Conservation (phyloP, 2,113 vertebrate species). For the Platichthys stellatus region DNA sequence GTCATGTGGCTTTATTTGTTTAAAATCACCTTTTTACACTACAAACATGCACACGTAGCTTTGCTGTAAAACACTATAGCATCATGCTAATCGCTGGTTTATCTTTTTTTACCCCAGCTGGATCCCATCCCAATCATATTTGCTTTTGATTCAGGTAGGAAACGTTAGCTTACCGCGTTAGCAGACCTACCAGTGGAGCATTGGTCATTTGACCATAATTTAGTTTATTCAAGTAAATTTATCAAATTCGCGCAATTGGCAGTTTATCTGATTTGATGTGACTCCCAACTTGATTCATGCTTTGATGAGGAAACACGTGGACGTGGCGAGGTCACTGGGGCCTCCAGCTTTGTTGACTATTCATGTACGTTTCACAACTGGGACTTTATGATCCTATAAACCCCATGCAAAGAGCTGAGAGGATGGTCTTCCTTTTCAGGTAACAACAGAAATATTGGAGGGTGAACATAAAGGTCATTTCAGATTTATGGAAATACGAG, state of each 20-base stretch:
- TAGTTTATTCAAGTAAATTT: slow-evolving; percentile 34
- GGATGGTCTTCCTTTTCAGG: background rate
- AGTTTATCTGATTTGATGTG: slow-evolving; percentile 40
- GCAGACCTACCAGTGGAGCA: slow-evolving; percentile 1
- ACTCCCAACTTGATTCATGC: slow-evolving; percentile 37
- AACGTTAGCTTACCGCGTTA: background rate
- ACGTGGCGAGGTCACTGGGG: slow-evolving; percentile 29
- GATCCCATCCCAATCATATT: background rate
- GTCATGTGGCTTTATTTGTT: slow-evolving; percentile 32
- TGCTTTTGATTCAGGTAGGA: background rate
- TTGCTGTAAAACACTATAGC: background rate
- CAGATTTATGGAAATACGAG: background rate
- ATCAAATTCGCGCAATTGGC: slow-evolving; percentile 32
- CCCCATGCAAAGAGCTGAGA: background rate
- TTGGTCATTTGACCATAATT: slow-evolving; percentile 29
- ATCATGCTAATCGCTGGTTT: too few species aligned
- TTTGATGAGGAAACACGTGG: slow-evolving; percentile 40
- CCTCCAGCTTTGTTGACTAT: slow-evolving; percentile 23
- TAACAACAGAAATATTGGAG: background rate
- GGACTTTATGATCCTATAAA: slow-evolving; percentile 1
- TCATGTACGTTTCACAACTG: slow-evolving; percentile 17
- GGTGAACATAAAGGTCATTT: background rate
- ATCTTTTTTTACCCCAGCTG: background rate
- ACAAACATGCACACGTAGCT: background rate
- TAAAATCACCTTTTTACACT: slow-evolving; percentile 5